Base-by-base conservation (phyloP, 2,797 vertebrate species). In the Sebastes ruberrimus region DNA sequence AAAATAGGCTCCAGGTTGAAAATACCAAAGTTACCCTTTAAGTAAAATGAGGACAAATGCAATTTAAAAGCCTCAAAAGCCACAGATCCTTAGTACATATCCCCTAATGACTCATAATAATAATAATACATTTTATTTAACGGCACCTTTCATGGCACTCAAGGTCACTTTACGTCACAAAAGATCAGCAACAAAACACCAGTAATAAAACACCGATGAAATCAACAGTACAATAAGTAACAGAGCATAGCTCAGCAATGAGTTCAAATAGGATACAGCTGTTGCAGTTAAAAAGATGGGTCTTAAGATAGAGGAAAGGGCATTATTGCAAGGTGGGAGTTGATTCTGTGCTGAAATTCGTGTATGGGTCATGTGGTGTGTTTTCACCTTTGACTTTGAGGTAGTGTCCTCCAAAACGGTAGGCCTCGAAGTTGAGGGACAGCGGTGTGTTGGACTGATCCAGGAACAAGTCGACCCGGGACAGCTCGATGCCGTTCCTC, bases 401-500 rank as follows among this genome's bases (percentile, higher is more conserved):
- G 93, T 97, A 97, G 92, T 97, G 97, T 72, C 99, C 99, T 81
- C 99, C 98, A 0, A 99, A 97, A 71, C 95, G 96, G 84, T 97
- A 99, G 0, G 98, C 97, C 93, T 99, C 98, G 0, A 99, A 99
- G 88, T 97, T 95, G 32, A 99, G 97, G 2, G 95, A 98, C 72
- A 99, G 95, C 0, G 99, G 97, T 0, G 99, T 99, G 95, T 98
- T 97, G 76, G 99, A 99, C 92, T 99, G 98, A 88, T 99, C 99
- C 93, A 99, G 92, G 90, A 98, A 99, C 91, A 99, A 89, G 33
- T 98, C 95, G 67, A 99, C 97, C 55, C 94, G 95, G 67, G 94
- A 93, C 79, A 96, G 90, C 6, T 98, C 95, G 0, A 99, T 97
- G 0, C 97, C 97, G 20, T 97, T 98, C 82, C 98, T 96, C 92